Conservation (phyloP, 2,888 invertebrate genomes). For the Dasysyrphus tricinctus region DNA sequence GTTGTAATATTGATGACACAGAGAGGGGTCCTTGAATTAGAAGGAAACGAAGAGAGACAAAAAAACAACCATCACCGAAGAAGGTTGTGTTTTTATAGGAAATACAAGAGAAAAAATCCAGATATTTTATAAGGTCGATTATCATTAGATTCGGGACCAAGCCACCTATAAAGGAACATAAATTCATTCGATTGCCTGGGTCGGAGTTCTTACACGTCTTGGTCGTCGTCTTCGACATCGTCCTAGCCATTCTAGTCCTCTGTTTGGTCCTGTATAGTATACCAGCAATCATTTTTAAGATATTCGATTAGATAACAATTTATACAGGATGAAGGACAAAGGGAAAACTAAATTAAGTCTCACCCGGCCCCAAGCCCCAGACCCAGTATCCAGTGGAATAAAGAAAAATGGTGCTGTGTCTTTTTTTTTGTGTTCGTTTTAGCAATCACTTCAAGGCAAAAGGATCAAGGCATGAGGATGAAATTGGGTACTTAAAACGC, state of each 20-base stretch:
- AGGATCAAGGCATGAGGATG: constrained; percentile 74
- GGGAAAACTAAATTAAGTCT: constrained; percentile 43
- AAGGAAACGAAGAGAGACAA: not conserved
- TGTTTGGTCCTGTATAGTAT: constrained; percentile 21
- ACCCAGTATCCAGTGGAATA: not conserved
- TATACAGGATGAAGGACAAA: constrained; percentile 48
- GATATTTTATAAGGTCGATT: constrained; percentile 73
- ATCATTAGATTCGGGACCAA: constrained; percentile 68
- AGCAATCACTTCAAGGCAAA: constrained; percentile 70
- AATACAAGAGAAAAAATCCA: constrained; percentile 20
- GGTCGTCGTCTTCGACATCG: not conserved
- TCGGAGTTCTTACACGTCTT: constrained; percentile 22
- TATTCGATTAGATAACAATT: constrained; percentile 74
- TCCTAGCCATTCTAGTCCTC: not conserved
- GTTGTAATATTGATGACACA: constrained; percentile 46
- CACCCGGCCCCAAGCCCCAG: constrained; percentile 2
- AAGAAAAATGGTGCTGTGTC: constrained; percentile 28
- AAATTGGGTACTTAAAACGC: constrained; percentile 77
- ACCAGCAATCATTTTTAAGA: constrained; percentile 67
- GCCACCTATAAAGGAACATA: constrained; percentile 45
- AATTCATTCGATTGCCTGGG: constrained; percentile 56
- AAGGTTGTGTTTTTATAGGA: constrained; percentile 9
- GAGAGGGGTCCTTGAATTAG: constrained; percentile 39
- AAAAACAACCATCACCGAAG: not conserved
- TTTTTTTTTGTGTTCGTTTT: constrained; percentile 8